A percentile compares a stretch with the other conserved stretches of the same genome.
phyloP scores from a whole-genome alignment of 1,140 invertebrate genomes.

The Eubasilissa regina region DNA sequence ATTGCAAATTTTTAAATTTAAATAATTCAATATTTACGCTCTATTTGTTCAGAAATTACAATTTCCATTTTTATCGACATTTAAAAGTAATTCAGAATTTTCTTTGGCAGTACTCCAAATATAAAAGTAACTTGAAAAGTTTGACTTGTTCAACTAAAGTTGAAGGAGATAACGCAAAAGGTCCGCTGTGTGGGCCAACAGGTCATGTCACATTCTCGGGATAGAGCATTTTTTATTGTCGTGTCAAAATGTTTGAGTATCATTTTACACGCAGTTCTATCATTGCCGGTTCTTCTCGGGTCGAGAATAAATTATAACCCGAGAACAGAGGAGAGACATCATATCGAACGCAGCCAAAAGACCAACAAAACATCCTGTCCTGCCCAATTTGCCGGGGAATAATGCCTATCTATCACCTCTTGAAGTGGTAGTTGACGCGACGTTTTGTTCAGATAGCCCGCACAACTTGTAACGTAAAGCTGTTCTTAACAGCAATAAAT shows the following conservation, averaged over 20 bases:
- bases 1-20: neutral
- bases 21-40: neutral
- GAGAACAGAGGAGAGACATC: neutral
- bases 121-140: neutral
- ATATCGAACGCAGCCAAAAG: constrained; percentile 12
- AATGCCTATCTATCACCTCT: constrained; percentile 23
- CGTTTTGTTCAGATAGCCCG: constrained; percentile 39
- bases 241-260: constrained; percentile 29
- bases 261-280: constrained; percentile 40
- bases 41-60: too few relatives aligned
- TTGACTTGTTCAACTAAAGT: constrained; percentile 1
- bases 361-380: neutral
- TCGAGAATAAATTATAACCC: constrained; percentile 17
- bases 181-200: constrained; percentile 41
- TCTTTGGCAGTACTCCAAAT: constrained; percentile 2
- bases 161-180: constrained; percentile 1
- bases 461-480: constrained; percentile 35
- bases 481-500: constrained; percentile 50
- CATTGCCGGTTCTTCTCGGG: neutral
- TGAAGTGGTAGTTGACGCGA: constrained; percentile 24
- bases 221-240: constrained; percentile 45
- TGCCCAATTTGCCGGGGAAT: neutral
- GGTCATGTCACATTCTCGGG: constrained; percentile 39
- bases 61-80: too few relatives aligned
- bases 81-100: neutral